A percentile compares a stretch with the other conserved stretches of the same genome.
Evolutionary conservation across 2,797 vertebrate genomes (phyloP).

Genomic region (Poecilia velifera): DNA sequence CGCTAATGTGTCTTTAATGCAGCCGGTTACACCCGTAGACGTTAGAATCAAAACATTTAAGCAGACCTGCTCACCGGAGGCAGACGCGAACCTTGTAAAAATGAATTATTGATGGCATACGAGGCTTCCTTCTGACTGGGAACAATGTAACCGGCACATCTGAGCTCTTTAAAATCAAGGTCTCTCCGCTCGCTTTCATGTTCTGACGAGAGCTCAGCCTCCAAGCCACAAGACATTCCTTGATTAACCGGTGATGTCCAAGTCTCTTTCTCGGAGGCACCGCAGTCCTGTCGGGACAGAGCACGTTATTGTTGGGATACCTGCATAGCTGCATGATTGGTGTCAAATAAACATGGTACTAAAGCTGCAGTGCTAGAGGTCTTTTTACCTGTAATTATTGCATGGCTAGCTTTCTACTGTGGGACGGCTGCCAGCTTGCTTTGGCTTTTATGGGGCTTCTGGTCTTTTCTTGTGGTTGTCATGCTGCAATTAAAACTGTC

Average conservation of each 20-base stretch:
- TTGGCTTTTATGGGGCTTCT: constrained; percentile 95
- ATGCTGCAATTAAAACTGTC: constrained; percentile 96
- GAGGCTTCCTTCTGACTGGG: constrained; percentile 63
- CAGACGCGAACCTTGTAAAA: constrained; percentile 65
- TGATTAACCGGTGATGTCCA: constrained; percentile 71
- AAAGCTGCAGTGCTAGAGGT: constrained; percentile 80
- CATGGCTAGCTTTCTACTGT: constrained; percentile 91
- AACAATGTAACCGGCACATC: constrained; percentile 69
- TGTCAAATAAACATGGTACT: constrained; percentile 79
- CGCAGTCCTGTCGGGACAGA: constrained; percentile 75
- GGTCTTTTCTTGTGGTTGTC: constrained; percentile 97
- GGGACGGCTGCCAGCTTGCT: constrained; percentile 93
- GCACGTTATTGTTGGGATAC: constrained; percentile 76
- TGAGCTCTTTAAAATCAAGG: constrained; percentile 69
- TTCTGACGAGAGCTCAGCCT: constrained; percentile 64
- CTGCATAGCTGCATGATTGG: constrained; percentile 81
- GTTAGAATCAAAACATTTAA: constrained; percentile 67
- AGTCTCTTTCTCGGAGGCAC: constrained; percentile 64
- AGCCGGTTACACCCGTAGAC: constrained; percentile 40
- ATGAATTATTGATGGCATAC: constrained; percentile 74
- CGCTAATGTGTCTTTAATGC: constrained; percentile 64
- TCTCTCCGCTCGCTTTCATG: constrained; percentile 70
- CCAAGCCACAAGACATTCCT: constrained; percentile 62
- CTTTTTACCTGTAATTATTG: constrained; percentile 97
- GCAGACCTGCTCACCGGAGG: constrained; percentile 66